These are phyloP conservation scores for Phalacrocorax aristotelis DNA, from an alignment of 2,113 vertebrate genomes.

Conservation along the genomic window DNA sequence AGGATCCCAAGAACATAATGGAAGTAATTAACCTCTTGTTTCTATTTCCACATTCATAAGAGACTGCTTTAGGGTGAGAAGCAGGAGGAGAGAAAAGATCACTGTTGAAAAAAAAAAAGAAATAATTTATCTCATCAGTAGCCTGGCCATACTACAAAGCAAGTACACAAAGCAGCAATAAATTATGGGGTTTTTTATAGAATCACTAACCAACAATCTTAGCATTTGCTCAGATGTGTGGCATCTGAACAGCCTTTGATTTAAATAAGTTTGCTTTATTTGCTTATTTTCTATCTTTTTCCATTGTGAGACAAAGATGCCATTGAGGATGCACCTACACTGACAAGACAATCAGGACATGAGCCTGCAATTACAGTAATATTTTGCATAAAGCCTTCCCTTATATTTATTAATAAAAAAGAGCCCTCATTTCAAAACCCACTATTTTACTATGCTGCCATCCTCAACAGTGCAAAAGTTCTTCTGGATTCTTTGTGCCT, in stretches of 20 bases:
- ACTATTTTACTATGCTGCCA: not conserved
- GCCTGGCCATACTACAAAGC: not conserved
- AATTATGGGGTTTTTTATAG: not conserved
- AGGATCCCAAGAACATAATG: not conserved
- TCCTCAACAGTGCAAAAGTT: not conserved
- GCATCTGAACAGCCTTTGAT: not conserved
- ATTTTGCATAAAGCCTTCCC: constrained; percentile 4
- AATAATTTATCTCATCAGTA: not conserved
- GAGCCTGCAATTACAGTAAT: constrained; percentile 44
- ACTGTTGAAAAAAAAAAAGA: not conserved
- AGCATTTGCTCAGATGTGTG: not conserved
- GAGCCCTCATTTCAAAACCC: not conserved
- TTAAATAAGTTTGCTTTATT: constrained; percentile 28
- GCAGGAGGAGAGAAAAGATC: not conserved
- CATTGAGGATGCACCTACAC: constrained; percentile 17
- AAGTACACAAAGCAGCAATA: not conserved
- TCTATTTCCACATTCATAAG: not conserved
- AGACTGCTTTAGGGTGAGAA: not conserved
- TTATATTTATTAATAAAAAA: not conserved
- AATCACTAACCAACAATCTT: not conserved
- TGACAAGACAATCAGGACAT: constrained; percentile 39
- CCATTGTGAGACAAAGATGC: constrained; percentile 20
- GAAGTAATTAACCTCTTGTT: constrained; percentile 24
- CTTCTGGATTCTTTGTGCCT: not conserved
- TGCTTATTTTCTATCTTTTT: constrained; percentile 40